Percentiles rank a stretch among this genome's conserved stretches.
Evolutionary conservation across 92 coral and sea anemone genomes (phyloP).

Genomic region (Phymanthus crucifer): DNA sequence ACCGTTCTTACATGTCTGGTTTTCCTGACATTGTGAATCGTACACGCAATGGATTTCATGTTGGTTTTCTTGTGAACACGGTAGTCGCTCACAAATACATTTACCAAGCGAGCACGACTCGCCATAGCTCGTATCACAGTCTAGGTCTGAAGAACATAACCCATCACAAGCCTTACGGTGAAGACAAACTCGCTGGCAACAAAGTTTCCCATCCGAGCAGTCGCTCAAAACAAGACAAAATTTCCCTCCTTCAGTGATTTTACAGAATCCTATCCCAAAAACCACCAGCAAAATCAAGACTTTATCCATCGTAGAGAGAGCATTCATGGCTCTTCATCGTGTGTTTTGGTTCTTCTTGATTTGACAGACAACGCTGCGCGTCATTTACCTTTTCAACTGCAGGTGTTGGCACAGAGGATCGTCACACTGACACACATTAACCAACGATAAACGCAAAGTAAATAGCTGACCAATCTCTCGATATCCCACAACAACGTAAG

Average conservation of each 20-base stretch:
- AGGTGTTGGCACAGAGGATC: neutral
- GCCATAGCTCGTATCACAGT: constrained; percentile 36
- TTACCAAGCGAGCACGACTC: constrained; percentile 17
- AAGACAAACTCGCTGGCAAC: constrained; percentile 31
- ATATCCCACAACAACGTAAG: constrained; percentile 1
- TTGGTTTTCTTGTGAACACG: constrained; percentile 15
- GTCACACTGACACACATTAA: constrained; percentile 2
- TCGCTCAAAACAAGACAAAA: constrained; percentile 13
- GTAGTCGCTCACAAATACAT: constrained; percentile 27
- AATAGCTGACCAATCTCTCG: neutral
- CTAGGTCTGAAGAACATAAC: constrained; percentile 11
- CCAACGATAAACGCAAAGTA: constrained; percentile 12
- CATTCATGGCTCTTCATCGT: neutral
- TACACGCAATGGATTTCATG: neutral
- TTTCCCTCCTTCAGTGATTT: neutral
- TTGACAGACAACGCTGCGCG: neutral
- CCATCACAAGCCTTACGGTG: constrained; percentile 24
- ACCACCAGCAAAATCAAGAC: neutral
- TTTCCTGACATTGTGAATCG: constrained; percentile 22
- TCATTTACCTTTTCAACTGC: neutral
- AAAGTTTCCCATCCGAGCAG: constrained; percentile 17
- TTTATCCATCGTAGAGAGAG: constrained; percentile 9
- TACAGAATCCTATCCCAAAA: neutral
- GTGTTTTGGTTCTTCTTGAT: neutral
- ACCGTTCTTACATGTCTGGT: constrained; percentile 32